Evolutionary conservation across 1,140 invertebrate species (phyloP), one percentile per base, ranked within the genome.

Genomic region (Spodoptera frugiperda): DNA sequence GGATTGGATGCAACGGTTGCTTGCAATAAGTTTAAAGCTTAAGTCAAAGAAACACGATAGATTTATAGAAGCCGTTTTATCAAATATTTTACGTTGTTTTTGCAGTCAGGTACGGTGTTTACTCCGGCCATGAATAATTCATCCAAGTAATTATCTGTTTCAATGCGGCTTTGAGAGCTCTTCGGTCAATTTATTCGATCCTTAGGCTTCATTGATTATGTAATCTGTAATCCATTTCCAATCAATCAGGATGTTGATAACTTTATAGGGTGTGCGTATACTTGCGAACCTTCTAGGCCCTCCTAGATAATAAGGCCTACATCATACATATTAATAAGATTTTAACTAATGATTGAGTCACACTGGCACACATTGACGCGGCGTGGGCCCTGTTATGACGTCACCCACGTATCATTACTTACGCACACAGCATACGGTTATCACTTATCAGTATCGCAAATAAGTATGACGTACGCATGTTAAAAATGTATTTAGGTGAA

Each of bases 351-450:
- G 44, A 67, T 49, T 48, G 63, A 67, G 8, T 61, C 33, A 59
- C 30, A 61, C 15, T 39, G 30, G 17, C 30, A 61, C 44, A 67
- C 63, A 67, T 48, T 10, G 8, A 9, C 12, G 19, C 21, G 19
- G n/a, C 44, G 63, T 67, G 44, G 63, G 61, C 59, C 46, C 17
- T 10, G 55, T 61, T 2, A 25, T 67, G 63, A 67, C 63, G 63
- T 67, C 63, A 67, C 17, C 11, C 8, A 48, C 44, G 49, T 48
- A n/a, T 4, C 17, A 49, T 21, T 67, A 19, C n/a, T 67, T 48
- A 67, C 63, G 19, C 44, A 67, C 63, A 15, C 59, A 68, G 14
- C 65, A 12, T 51, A 67, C n/a, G 63, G 49, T 44, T 63, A 68
- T 68, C 65, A 33, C 21, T 44, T 63, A 68, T 68, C 65, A 53